These are phyloP conservation scores for Dolichallabes microphthalmus DNA, from an alignment of 2,113 vertebrate genomes.

Conservation along the genomic window DNA sequence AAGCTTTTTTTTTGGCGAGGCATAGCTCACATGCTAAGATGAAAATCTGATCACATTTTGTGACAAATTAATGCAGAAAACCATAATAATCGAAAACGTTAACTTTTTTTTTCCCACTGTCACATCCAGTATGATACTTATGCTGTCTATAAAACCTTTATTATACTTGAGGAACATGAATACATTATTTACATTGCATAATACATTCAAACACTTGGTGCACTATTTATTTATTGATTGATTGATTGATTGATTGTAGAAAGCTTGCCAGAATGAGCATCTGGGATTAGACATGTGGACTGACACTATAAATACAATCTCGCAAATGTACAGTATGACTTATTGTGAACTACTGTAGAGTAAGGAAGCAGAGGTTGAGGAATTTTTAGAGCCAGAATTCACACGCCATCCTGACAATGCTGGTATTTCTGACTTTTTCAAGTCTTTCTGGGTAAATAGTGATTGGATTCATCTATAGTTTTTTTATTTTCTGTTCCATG, in stretches of 20 bases:
- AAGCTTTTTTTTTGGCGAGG: too few relatives aligned
- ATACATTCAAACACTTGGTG: neutral
- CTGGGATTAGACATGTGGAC: neutral
- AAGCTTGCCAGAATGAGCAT: neutral
- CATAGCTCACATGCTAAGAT: too few relatives aligned
- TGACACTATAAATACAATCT: neutral
- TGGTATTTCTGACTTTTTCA: conserved; percentile 1
- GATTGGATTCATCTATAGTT: neutral
- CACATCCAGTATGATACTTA: neutral
- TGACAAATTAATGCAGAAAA: too few relatives aligned
- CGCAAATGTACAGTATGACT: neutral
- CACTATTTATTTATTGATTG: neutral
- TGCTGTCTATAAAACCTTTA: neutral
- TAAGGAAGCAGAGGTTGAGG: neutral
- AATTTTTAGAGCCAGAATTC: neutral
- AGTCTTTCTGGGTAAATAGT: neutral
- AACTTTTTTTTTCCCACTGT: too few relatives aligned
- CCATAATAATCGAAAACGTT: too few relatives aligned
- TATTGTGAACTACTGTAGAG: neutral
- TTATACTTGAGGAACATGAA: neutral
- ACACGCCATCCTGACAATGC: neutral
- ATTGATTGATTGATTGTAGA: neutral
- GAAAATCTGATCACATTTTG: too few relatives aligned
- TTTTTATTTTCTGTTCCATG: neutral
- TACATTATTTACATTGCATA: neutral